Percentiles rank a stretch among this genome's conserved stretches.
These are phyloP conservation scores for Diplazon laetatorius DNA, from an alignment of 2,888 invertebrate genomes.

Conservation along the genomic window DNA sequence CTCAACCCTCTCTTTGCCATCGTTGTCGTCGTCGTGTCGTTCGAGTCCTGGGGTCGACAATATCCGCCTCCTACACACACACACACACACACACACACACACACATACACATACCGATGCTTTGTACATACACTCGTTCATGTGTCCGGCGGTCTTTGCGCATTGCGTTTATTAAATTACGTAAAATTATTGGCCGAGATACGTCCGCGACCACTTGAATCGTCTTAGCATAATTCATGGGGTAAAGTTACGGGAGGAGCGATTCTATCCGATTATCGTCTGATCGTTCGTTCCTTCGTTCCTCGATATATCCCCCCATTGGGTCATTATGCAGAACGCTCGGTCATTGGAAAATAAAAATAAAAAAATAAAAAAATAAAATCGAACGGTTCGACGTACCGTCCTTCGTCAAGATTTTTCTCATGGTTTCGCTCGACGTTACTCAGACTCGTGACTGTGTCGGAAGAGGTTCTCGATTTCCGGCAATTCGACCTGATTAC, in stretches of 20 bases:
- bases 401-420: conserved; percentile 7
- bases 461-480: conserved; percentile 23
- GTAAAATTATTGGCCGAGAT: conserved; percentile 77
- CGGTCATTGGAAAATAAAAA: conserved; percentile 4
- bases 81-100: neutral
- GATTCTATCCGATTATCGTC: conserved; percentile 46
- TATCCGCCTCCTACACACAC: neutral
- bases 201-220: conserved; percentile 65
- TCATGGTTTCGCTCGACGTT: neutral
- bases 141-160: no score
- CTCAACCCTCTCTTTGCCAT: conserved; percentile 42
- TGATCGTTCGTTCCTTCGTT: conserved; percentile 56
- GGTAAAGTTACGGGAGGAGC: conserved; percentile 49
- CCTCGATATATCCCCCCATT: conserved; percentile 49
- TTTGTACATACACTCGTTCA: neutral
- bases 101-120: neutral
- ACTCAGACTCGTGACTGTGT: neutral
- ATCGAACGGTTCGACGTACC: conserved; percentile 38
- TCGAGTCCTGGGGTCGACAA: conserved; percentile 29
- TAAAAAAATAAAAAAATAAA: neutral
- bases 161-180: conserved; percentile 80
- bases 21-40: conserved; percentile 41
- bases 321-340: conserved; percentile 56
- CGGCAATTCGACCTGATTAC: conserved; percentile 43
- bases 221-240: conserved; percentile 63